These are phyloP conservation scores for Hormaphis cornu DNA, from an alignment of 1,140 invertebrate species.

Conservation along the genomic window DNA sequence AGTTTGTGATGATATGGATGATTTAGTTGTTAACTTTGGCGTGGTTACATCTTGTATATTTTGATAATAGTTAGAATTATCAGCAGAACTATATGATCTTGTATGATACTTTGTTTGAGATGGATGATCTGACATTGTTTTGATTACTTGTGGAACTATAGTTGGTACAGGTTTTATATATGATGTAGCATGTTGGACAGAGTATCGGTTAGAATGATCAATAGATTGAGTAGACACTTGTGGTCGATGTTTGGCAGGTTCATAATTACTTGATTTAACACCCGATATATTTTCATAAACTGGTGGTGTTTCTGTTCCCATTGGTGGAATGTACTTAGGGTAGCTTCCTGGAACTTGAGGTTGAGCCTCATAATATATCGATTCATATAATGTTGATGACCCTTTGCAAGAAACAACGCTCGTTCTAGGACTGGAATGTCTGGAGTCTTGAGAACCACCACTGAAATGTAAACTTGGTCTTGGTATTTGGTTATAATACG, in stretches of 20 bases:
- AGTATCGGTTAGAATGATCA: constrained; percentile 34
- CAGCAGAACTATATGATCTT: constrained; percentile 2
- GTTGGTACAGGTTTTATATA: neutral
- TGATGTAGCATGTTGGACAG: neutral
- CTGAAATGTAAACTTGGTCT: constrained; percentile 47
- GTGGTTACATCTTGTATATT: neutral
- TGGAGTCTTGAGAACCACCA: constrained; percentile 46
- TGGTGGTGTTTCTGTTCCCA: constrained; percentile 49
- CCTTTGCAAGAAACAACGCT: constrained; percentile 42
- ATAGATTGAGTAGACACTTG: constrained; percentile 42
- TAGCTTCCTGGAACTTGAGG: constrained; percentile 56
- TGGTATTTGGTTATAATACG: constrained; percentile 53
- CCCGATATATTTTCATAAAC: constrained; percentile 66
- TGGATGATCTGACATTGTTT: neutral
- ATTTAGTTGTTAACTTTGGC: neutral
- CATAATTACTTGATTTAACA: constrained; percentile 41
- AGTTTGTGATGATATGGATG: constrained; percentile 10
- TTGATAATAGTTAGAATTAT: neutral
- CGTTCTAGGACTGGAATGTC: constrained; percentile 47
- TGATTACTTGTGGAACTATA: neutral
- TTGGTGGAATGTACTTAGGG: constrained; percentile 44
- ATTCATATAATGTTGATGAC: constrained; percentile 44
- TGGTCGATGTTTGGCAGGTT: constrained; percentile 45
- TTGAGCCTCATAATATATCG: constrained; percentile 53
- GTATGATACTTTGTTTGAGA: constrained; percentile 1